A percentile compares a stretch with the other conserved stretches of the same genome.
Conservation (phyloP, 2,113 vertebrate genomes). For the Menidia beryllina region DNA sequence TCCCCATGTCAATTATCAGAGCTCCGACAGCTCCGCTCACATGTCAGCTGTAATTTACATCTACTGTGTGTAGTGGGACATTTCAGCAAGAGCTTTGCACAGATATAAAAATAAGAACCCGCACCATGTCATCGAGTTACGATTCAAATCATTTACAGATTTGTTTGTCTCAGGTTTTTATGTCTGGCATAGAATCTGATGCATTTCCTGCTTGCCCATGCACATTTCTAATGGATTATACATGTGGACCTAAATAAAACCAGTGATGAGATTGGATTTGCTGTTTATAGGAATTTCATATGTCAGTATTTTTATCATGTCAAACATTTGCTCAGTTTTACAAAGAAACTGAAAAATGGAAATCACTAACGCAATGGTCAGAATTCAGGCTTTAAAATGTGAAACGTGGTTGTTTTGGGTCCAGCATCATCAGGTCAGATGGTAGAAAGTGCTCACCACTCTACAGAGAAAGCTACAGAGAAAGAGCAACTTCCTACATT, state of each 20-base stretch:
- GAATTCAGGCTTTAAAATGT: no score
- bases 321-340: no score
- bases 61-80: slow-evolving; percentile 7
- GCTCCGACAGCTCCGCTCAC: slow-evolving; percentile 8
- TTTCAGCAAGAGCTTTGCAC: not conserved
- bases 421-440: no score
- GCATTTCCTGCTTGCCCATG: not conserved
- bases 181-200: not conserved
- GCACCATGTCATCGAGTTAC: not conserved
- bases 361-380: no score
- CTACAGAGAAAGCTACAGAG: no score
- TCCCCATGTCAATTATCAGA: slow-evolving; percentile 44
- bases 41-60: slow-evolving; percentile 38
- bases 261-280: no score
- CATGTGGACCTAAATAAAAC: not conserved
- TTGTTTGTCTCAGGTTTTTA: not conserved
- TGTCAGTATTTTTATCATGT: no score
- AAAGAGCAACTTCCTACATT: no score
- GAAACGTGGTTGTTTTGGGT: no score
- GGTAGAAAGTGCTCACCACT: no score
- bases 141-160: not conserved
- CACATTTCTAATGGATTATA: not conserved
- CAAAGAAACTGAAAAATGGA: no score
- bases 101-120: not conserved
- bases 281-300: no score